These are phyloP conservation scores for Papilio machaon DNA, from an alignment of 1,140 invertebrate species.

Conservation along the genomic window DNA sequence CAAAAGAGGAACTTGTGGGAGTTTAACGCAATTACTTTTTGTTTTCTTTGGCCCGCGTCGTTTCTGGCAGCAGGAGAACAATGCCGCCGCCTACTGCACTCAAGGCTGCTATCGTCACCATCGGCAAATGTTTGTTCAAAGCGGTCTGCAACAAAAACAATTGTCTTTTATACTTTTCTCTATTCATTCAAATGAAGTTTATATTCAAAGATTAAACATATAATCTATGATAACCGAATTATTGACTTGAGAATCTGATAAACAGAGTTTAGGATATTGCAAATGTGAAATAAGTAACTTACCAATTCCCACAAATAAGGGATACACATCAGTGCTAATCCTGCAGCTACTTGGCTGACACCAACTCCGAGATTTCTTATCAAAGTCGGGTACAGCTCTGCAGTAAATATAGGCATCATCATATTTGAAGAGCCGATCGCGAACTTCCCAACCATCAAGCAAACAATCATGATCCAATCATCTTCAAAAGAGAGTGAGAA, in stretches of 20 bases:
- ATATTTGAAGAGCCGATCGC: constrained; percentile 87
- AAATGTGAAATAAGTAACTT: constrained; percentile 57
- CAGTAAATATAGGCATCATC: constrained; percentile 88
- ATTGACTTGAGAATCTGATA: neutral
- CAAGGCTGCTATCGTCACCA: constrained; percentile 84
- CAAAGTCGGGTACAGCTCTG: constrained; percentile 88
- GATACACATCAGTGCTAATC: constrained; percentile 86
- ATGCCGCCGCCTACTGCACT: constrained; percentile 84
- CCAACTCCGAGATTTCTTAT: constrained; percentile 89
- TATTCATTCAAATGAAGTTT: neutral
- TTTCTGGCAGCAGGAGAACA: constrained; percentile 84
- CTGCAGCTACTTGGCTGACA: constrained; percentile 86
- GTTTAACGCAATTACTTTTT: constrained; percentile 54
- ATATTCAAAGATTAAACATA: neutral
- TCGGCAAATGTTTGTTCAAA: constrained; percentile 82
- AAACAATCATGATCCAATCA: constrained; percentile 84
- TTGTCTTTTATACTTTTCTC: neutral
- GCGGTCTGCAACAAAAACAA: constrained; percentile 58
- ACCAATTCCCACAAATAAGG: constrained; percentile 89
- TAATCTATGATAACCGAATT: neutral
- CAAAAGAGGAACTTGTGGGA: neutral
- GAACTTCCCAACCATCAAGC: constrained; percentile 87
- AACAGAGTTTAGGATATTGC: neutral
- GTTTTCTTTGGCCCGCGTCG: constrained; percentile 60
- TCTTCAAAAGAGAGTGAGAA: constrained; percentile 77